Evolutionary conservation across 2,888 invertebrate genomes (phyloP).

Genomic region (Metalampra italica): DNA sequence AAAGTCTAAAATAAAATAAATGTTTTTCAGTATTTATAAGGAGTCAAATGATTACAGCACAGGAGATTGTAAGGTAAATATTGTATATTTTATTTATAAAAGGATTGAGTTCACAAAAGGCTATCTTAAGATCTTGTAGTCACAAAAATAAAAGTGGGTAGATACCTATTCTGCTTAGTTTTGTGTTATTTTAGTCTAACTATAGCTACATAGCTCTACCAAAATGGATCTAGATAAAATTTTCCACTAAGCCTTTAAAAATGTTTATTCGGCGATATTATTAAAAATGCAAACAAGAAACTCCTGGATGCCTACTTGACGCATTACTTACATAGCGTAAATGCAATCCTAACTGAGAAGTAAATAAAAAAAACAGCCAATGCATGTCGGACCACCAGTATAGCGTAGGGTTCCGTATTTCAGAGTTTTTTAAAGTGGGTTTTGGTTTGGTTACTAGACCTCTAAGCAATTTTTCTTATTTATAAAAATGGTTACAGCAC

Average conservation of each 20-base stretch:
- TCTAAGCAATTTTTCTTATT: too few relatives aligned
- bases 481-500: too few relatives aligned
- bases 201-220: too few relatives aligned
- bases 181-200: not conserved
- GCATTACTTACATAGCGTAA: not conserved
- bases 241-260: not conserved
- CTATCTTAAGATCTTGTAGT: not conserved
- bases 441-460: too few relatives aligned
- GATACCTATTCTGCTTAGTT: not conserved
- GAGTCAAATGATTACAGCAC: too few relatives aligned
- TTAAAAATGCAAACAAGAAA: not conserved
- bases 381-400: too few relatives aligned
- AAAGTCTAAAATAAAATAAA: too few relatives aligned
- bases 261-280: not conserved
- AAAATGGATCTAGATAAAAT: too few relatives aligned
- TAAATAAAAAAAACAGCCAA: not conserved
- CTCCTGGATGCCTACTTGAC: not conserved
- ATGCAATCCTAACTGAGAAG: not conserved
- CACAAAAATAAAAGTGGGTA: not conserved
- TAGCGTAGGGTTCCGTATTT: too few relatives aligned
- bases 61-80: too few relatives aligned
- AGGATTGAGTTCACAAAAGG: not conserved
- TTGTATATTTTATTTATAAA: not conserved
- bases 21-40: too few relatives aligned
- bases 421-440: too few relatives aligned